Evolutionary conservation across 2,113 vertebrate species (phyloP), one percentile per base, ranked within the genome.

Genomic region (Silurus glanis): DNA sequence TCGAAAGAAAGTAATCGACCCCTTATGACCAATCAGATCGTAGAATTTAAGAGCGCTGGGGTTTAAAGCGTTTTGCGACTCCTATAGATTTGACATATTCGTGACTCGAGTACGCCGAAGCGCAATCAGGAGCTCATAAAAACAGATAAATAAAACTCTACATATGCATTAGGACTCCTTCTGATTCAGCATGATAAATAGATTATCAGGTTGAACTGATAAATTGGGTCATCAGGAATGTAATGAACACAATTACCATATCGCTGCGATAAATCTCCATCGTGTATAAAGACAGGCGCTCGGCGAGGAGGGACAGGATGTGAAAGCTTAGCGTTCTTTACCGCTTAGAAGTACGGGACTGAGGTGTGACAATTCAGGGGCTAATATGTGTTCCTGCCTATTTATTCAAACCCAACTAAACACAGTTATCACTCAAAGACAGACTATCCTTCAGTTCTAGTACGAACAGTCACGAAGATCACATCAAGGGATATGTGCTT

Each of bases 221-320:
- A 84, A 88, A 88, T 80, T 86, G 86, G 75, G 87, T 88, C 87
- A 85, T 83, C 76, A 10, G 72, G 78, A 85, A 66, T 83, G 72
- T 80, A 89, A 86, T 83, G 85, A 91, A 90, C 74, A 74, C 71
- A 88, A 89, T 87, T 87, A 80, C 76, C 82, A 83, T 88, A 90
- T 90, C 84, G 56, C 61, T 71, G 78, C 67, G 79, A 80, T 90
- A 80, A 90, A 89, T 89, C 87, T 86, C 58, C 21, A 64, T 80
- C 49, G 82, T 62, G 82, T 56, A 55, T 10, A 53, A 51, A 82
- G 62, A 72, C 9, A 25, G 16, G 80, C 72, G 72, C 64, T 72
- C 21, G 4, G 21, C 23, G 49, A 47, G 16, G 59, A 64, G 72
- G 64, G 28, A 55, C 56, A 78, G 45, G 25, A 88, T 19, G 6